These are phyloP conservation scores for Larimichthys polyactis DNA, from an alignment of 2,113 vertebrate species.

Conservation along the genomic window DNA sequence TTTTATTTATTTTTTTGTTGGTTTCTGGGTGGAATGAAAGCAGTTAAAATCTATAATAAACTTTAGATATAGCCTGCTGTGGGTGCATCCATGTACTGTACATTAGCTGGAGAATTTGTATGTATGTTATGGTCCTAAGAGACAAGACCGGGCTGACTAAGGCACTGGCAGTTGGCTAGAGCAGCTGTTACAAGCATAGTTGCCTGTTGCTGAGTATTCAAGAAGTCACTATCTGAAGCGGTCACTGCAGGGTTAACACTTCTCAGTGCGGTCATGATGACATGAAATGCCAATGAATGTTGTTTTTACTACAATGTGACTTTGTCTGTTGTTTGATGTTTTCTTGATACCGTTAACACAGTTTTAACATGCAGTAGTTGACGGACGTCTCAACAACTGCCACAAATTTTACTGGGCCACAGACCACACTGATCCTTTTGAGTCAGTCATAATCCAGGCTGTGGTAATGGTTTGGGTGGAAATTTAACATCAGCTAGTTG, in stretches of 20 bases:
- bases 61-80: neutral
- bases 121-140: constrained; percentile 8
- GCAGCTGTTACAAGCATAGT: constrained; percentile 19
- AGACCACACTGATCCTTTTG: neutral
- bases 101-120: constrained; percentile 3
- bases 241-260: neutral
- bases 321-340: neutral
- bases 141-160: neutral
- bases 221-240: constrained; percentile 7
- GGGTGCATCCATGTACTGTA: constrained; percentile 2
- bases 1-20: neutral
- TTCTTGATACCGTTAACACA: neutral
- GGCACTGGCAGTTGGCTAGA: constrained; percentile 10
- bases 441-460: constrained; percentile 20
- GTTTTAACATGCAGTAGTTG: neutral
- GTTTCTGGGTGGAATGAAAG: neutral
- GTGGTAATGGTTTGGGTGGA: constrained; percentile 18
- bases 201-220: constrained; percentile 21
- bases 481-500: constrained; percentile 33
- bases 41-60: neutral
- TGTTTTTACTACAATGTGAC: neutral
- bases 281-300: neutral
- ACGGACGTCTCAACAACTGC: constrained; percentile 2
- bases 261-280: neutral
- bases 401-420: constrained; percentile 6